Evolutionary conservation across 2,797 vertebrate genomes (phyloP), one percentile per base, ranked within the genome.

Genomic region (Melanotaenia trifasciata): DNA sequence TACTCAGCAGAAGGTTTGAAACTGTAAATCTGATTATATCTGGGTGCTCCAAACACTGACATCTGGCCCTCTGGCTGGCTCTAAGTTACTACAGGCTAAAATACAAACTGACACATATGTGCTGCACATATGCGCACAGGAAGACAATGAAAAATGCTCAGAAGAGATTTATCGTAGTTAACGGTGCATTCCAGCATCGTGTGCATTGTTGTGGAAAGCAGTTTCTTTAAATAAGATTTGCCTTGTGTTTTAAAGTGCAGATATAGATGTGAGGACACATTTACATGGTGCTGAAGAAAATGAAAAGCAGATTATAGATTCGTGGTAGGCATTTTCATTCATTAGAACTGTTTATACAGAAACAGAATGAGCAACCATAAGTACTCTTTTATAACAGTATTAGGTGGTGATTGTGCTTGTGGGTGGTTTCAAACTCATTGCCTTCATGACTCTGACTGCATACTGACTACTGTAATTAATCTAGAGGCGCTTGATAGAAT

Each of bases 1-100:
- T 70, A 80, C 50, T 70, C 50, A 77, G 76, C 83, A 83, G 51
- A 33, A 86, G 61, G 67, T 68, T 79, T 81, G 64, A 72, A 78
- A 53, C 70, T 80, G 73, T 73, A 87, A 83, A 84, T 79, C 80
- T 78, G 78, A 87, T 84, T 84, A 79, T 54, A 70, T 84, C 75
- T 72, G 60, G 79, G 66, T 64, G 60, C 59, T 85, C 64, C 71
- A 87, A 76, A 86, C 62, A 65, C 36, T 62, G 76, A 88, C 84
- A 90, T 82, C 77, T 79, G 80, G 70, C 61, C 38, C 64, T 75
- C 30, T 61, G 61, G 53, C 58, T 63, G 64, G 28, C 65, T 33
- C 13, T 79, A 36, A 57, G 36, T 65, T 65, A 36, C 35, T 43
- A 16, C 5, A 67, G 56, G 30, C 69, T 13, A 12, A 70, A 60